phyloP scores from a whole-genome alignment of 2,888 invertebrate genomes.

The Amblyjoppa fuscipennis region DNA sequence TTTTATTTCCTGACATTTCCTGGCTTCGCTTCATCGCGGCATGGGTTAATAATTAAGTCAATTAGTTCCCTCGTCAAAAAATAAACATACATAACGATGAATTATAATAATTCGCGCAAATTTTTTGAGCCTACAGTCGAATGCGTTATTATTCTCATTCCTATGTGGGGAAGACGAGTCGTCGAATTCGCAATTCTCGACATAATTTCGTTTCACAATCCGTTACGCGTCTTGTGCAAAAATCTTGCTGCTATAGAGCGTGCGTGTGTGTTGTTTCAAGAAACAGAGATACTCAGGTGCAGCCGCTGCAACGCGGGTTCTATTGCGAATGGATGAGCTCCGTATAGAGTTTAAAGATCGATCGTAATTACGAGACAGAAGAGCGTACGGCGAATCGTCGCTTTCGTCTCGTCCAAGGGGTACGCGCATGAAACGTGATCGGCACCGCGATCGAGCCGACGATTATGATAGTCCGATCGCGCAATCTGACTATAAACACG shows the following conservation, averaged over 20 bases:
- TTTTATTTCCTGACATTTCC: too few species aligned
- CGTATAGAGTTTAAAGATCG: constrained; percentile 66
- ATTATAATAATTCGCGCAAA: constrained; percentile 44
- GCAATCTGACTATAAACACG: constrained; percentile 53
- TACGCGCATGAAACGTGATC: constrained; percentile 62
- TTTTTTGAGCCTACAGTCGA: constrained; percentile 15
- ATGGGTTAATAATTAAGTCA: constrained; percentile 1
- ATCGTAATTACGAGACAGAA: constrained; percentile 65
- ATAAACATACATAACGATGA: not conserved
- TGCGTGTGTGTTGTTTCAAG: constrained; percentile 41
- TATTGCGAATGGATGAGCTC: constrained; percentile 52
- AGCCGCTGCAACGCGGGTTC: constrained; percentile 45
- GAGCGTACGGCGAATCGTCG: constrained; percentile 48
- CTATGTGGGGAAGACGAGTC: constrained; percentile 25
- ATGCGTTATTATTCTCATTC: constrained; percentile 23
- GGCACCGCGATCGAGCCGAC: constrained; percentile 58
- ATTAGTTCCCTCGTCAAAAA: constrained; percentile 26
- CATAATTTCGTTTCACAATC: constrained; percentile 60
- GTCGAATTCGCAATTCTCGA: constrained; percentile 13
- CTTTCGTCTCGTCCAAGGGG: constrained; percentile 23
- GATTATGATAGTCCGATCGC: constrained; percentile 65
- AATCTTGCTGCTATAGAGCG: constrained; percentile 16
- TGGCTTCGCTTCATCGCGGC: not conserved
- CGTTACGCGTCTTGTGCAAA: constrained; percentile 23
- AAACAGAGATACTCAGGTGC: constrained; percentile 40